Base-by-base conservation (phyloP, 1,140 invertebrate species). In the Tenebrio molitor region DNA sequence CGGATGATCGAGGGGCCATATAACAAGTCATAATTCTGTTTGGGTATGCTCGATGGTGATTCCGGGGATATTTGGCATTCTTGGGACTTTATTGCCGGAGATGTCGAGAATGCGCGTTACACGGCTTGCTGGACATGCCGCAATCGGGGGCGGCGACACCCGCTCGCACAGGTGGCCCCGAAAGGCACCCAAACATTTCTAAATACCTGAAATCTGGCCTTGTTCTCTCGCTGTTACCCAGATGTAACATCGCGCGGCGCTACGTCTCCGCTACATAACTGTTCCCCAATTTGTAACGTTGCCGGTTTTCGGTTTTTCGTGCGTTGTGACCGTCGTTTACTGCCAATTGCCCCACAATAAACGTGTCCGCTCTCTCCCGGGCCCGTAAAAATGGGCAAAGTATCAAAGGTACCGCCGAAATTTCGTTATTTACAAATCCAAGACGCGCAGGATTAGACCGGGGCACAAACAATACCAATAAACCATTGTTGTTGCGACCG, bases 11-110 rank as follows among this genome's bases (percentile, higher is more conserved):
- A 76, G 76, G 66, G 76, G 69, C 74, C 64, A 62, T 72, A 76
- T 74, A 77, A 77, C 76, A 77, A 77, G 66, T 74, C 76, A 77
- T 77, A 78, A 78, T 76, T 78, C 75, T 73, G 68, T 64, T 71
- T 73, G 53, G 73, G 63, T 69, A 73, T 76, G 75, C 71, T 53
- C 21, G 72, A 76, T 76, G 68, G 73, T 69, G 69, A 74, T 76
- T 74, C 75, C 66, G 17, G 50, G 66, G 36, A 75, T 75, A 71
- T 69, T 75, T 76, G 64, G 67, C 63, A 78, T 78, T 76, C 75
- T 65, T 69, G 29, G 41, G 65, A 74, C 64, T 78, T 78, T 78
- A 78, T 78, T 76, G 58, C 75, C 39, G 36, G 66, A 46, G 72
- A 69, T 65, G 39, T 33, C 21, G 41, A 33, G 73, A 74, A 74